Conservation (phyloP, 2,113 vertebrate genomes). For the Irena cyanogastra region DNA sequence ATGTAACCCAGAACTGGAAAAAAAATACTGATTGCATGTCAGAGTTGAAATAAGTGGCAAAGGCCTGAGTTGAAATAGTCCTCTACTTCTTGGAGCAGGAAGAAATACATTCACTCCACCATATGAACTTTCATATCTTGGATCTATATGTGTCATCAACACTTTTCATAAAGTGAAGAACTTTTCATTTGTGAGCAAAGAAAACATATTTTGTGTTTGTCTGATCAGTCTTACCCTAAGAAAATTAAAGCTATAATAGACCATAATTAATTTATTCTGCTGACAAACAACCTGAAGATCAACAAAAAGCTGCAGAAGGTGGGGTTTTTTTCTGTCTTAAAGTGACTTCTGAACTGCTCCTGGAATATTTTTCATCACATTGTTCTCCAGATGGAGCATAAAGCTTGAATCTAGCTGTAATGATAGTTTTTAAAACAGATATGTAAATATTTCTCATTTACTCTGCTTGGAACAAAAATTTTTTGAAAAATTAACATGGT, state of each 20-base stretch:
- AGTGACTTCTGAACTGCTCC: background rate
- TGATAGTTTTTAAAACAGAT: background rate
- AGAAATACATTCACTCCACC: background rate
- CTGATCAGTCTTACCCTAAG: background rate
- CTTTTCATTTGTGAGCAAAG: background rate
- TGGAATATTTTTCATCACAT: background rate
- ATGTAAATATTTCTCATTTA: background rate
- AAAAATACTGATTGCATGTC: background rate
- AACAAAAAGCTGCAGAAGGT: background rate
- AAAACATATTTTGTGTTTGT: background rate
- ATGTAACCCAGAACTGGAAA: background rate
- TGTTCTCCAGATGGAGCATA: background rate
- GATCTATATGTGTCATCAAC: background rate
- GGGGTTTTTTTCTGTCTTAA: background rate
- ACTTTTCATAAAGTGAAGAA: background rate
- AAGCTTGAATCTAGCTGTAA: background rate
- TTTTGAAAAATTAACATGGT: background rate
- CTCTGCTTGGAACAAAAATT: background rate
- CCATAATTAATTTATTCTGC: background rate
- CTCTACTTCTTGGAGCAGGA: background rate
- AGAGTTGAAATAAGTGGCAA: background rate
- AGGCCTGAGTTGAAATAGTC: background rate
- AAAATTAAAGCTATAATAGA: background rate
- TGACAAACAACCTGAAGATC: background rate
- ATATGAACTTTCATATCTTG: background rate